Percentiles rank a stretch among this genome's conserved stretches.
Evolutionary conservation across 2,888 invertebrate species (phyloP).

Genomic region (Nephrocerus scutellatus): DNA sequence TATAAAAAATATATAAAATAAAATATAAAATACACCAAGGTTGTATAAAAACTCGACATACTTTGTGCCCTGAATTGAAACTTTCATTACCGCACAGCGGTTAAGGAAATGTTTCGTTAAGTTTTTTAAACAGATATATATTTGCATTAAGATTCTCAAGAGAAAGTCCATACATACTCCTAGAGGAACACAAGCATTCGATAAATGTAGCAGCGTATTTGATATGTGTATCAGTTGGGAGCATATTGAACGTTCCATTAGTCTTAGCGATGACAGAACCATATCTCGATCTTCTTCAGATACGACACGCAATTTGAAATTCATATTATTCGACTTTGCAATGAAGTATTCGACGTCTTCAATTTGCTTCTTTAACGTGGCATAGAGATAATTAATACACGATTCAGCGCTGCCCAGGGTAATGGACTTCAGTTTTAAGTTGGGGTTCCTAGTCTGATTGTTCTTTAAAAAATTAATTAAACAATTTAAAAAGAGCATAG

Average conservation of each 20-base stretch:
- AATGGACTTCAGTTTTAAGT: slow-evolving; percentile 37
- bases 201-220: slow-evolving; percentile 50
- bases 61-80: slow-evolving; percentile 33
- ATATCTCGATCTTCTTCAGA: slow-evolving; percentile 48
- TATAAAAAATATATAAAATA: slow-evolving; percentile 25
- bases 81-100: slow-evolving; percentile 44
- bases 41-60: slow-evolving; percentile 20
- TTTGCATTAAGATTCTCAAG: slow-evolving; percentile 52
- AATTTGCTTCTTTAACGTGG: slow-evolving; percentile 39
- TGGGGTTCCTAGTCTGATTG: background rate
- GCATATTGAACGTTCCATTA: slow-evolving; percentile 53
- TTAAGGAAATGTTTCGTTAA: slow-evolving; percentile 55
- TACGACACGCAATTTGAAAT: slow-evolving; percentile 47
- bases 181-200: slow-evolving; percentile 50
- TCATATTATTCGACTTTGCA: slow-evolving; percentile 47
- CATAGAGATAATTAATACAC: slow-evolving; percentile 34
- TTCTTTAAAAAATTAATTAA: background rate
- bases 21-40: background rate
- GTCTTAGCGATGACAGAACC: slow-evolving; percentile 48
- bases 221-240: slow-evolving; percentile 54
- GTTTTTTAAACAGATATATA: slow-evolving; percentile 52
- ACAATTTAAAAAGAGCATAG: background rate
- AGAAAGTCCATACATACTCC: slow-evolving; percentile 52
- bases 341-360: slow-evolving; percentile 44
- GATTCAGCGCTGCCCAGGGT: slow-evolving; percentile 32